phyloP scores from a whole-genome alignment of 53 echinoderm and acorn worm species.

The Echinarachnius parma region DNA sequence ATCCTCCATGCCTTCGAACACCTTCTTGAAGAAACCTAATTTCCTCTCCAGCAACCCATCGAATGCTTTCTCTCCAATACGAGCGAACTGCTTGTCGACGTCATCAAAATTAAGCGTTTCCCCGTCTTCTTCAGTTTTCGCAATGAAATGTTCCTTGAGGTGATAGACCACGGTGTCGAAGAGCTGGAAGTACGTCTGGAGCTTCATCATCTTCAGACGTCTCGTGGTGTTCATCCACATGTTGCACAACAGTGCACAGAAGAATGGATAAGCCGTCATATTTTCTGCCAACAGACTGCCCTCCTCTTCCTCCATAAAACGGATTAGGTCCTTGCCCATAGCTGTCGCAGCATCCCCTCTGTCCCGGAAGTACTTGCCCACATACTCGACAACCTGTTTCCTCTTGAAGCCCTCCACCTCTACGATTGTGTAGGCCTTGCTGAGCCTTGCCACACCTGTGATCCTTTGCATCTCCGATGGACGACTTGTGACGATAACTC shows the following conservation, averaged over 20 bases:
- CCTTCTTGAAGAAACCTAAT: not conserved
- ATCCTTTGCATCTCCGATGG: not conserved
- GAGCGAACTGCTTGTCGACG: conserved; percentile 4
- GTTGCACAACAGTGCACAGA: conserved; percentile 3
- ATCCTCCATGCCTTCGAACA: not conserved
- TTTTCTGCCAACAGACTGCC: not conserved
- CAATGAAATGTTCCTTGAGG: conserved; percentile 1
- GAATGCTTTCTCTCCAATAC: not conserved
- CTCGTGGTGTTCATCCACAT: conserved; percentile 4
- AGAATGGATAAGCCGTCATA: not conserved
- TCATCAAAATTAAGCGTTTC: not conserved
- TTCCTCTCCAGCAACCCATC: not conserved
- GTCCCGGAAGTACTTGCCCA: conserved; percentile 1
- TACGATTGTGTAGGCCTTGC: conserved; percentile 6
- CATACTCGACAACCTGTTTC: not conserved
- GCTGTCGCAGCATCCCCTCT: not conserved
- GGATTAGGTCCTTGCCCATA: not conserved
- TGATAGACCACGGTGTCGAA: conserved; percentile 9
- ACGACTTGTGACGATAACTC: conserved; percentile 19
- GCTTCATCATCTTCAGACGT: not conserved
- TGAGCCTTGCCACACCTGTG: not conserved
- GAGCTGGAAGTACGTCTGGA: conserved; percentile 10
- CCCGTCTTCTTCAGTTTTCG: conserved; percentile 1
- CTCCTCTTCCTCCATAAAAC: conserved; percentile 3
- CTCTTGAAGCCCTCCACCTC: conserved; percentile 6